Conservation (phyloP, 2,797 vertebrate genomes). For the Forpus xanthops region DNA sequence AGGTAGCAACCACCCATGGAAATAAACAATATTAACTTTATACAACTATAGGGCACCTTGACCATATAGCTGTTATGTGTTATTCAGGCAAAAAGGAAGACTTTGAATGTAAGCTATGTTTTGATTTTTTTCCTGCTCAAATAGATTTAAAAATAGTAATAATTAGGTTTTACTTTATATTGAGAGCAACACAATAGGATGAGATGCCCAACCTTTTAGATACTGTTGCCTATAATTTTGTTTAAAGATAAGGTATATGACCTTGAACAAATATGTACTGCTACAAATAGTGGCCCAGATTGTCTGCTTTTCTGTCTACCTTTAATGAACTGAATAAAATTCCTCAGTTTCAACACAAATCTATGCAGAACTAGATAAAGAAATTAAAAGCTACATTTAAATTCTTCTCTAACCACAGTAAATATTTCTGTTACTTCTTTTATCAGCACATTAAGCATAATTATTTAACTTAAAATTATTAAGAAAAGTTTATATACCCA, state of each 20-base stretch:
- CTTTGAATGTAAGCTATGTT: background rate
- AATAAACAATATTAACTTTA: background rate
- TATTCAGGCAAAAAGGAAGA: background rate
- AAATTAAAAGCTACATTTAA: background rate
- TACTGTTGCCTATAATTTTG: background rate
- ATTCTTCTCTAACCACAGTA: background rate
- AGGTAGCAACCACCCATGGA: background rate
- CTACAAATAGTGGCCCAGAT: accelerated
- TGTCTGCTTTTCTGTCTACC: background rate
- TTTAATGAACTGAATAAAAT: background rate
- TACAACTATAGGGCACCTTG: background rate
- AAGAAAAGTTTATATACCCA: background rate
- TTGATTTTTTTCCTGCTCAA: background rate
- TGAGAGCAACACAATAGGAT: background rate
- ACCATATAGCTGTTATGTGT: background rate
- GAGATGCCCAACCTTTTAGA: background rate
- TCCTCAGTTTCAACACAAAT: background rate
- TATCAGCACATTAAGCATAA: accelerated
- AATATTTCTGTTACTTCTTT: background rate
- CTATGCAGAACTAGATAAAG: background rate
- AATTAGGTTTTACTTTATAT: background rate
- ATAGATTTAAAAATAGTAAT: background rate
- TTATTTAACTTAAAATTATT: background rate
- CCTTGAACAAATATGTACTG: background rate
- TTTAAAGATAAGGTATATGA: background rate